Evolutionary conservation across 1,140 invertebrate genomes (phyloP).

Genomic region (Neomicropteryx cornuta): DNA sequence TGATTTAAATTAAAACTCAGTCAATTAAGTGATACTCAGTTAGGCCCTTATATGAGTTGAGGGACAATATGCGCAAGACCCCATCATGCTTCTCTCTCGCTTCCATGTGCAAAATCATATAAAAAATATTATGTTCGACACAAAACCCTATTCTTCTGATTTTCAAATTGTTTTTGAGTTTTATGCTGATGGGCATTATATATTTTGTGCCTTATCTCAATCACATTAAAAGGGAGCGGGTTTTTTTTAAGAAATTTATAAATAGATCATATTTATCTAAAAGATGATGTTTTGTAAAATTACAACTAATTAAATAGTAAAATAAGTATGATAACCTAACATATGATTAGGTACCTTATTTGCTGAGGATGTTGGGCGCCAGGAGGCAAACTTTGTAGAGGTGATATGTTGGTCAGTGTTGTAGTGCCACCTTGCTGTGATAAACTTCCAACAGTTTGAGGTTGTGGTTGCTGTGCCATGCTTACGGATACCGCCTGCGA

Average conservation of each 20-base stretch:
- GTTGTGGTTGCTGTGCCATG: too few relatives aligned
- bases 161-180: background rate
- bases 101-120: too few relatives aligned
- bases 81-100: too few relatives aligned
- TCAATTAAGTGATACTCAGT: too few relatives aligned
- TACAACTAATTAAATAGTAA: background rate
- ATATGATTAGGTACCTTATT: conserved; percentile 20
- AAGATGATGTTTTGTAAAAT: conserved; percentile 2
- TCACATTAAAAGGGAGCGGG: conserved; percentile 1
- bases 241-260: conserved; percentile 2
- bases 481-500: conserved; percentile 21
- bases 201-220: conserved; percentile 1
- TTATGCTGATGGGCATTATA: background rate
- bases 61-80: too few relatives aligned
- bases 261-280: conserved; percentile 4
- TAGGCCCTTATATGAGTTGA: too few relatives aligned
- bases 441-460: too few relatives aligned
- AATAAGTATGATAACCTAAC: background rate
- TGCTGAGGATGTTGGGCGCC: conserved; percentile 33
- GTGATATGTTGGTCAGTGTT: conserved; percentile 25
- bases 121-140: too few relatives aligned
- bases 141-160: too few relatives aligned
- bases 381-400: conserved; percentile 28
- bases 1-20: too few relatives aligned
- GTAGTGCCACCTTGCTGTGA: conserved; percentile 22